phyloP scores from a whole-genome alignment of 2,797 vertebrate genomes.

The Pyrocephalus nanus region DNA sequence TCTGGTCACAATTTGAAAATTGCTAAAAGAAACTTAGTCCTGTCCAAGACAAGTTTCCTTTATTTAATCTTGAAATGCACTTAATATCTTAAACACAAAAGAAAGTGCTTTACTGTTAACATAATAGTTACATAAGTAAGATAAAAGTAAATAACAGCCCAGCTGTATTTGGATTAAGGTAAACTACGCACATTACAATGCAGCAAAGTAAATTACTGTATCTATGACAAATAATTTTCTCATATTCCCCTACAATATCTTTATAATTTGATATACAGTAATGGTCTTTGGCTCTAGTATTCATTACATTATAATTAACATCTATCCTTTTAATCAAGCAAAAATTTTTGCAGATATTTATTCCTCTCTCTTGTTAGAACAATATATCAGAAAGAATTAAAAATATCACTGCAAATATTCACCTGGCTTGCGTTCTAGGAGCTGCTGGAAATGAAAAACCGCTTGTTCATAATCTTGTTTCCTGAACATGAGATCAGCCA shows the following conservation, averaged over 20 bases:
- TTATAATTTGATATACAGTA: not conserved
- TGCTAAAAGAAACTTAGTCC: not conserved
- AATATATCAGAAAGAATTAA: not conserved
- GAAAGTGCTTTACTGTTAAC: not conserved
- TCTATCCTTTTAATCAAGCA: not conserved
- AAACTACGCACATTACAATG: not conserved
- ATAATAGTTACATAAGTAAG: no score
- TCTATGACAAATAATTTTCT: not conserved
- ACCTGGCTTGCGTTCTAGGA: slow-evolving; percentile 94
- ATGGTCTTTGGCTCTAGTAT: not conserved
- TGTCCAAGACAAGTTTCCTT: not conserved
- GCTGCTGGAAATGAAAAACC: slow-evolving; percentile 92
- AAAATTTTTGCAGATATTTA: not conserved
- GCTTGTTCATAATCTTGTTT: slow-evolving; percentile 97
- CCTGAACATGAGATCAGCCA: slow-evolving; percentile 96
- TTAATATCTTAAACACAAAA: not conserved
- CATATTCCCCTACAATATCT: not conserved
- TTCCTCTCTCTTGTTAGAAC: not conserved
- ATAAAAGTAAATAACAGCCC: not conserved
- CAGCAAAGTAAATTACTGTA: not conserved
- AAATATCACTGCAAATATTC: slow-evolving; percentile 11
- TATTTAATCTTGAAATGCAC: not conserved
- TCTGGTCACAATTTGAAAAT: not conserved
- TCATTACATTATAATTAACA: not conserved
- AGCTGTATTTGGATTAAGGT: not conserved